Conservation (phyloP, 1,140 invertebrate species). For the Tetramorium alpestre region DNA sequence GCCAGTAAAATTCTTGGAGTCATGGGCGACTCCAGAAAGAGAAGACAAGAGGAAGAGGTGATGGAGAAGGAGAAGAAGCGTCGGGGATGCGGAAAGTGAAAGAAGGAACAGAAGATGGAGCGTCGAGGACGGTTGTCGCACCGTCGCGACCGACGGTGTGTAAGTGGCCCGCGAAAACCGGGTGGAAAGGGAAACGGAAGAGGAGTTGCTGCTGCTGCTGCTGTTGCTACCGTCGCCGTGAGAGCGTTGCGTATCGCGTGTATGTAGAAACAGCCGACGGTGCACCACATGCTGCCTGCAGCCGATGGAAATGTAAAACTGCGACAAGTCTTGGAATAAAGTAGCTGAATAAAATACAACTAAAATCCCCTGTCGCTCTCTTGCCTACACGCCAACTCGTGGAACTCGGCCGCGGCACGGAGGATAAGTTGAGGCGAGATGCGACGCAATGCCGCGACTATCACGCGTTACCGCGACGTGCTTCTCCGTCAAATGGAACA, state of each 20-base stretch:
- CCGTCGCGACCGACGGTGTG: conserved; percentile 14
- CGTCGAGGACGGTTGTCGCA: conserved; percentile 41
- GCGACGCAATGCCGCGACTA: conserved; percentile 41
- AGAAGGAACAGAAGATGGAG: conserved; percentile 49
- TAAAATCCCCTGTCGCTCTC: conserved; percentile 78
- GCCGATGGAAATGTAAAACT: conserved; percentile 84
- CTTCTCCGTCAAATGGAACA: conserved; percentile 26
- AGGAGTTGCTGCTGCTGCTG: not conserved
- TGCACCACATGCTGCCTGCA: conserved; percentile 80
- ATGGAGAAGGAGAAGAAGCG: not conserved
- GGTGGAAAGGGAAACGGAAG: conserved; percentile 20
- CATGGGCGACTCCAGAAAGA: conserved; percentile 41
- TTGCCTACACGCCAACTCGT: conserved; percentile 14
- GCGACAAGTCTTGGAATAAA: conserved; percentile 85
- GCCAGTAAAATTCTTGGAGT: conserved; percentile 53
- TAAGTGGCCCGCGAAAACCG: conserved; percentile 33
- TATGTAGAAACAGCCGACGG: conserved; percentile 80
- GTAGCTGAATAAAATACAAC: conserved; percentile 85
- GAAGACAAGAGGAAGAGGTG: conserved; percentile 45
- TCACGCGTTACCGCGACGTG: conserved; percentile 49
- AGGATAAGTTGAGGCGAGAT: conserved; percentile 43
- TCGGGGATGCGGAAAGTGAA: conserved; percentile 30
- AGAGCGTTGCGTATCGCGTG: conserved; percentile 55
- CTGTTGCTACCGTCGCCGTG: conserved; percentile 13
- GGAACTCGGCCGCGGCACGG: conserved; percentile 16